Percentiles rank a stretch among this genome's conserved stretches.
Evolutionary conservation across 2,113 vertebrate species (phyloP).

Genomic region (Alexandromys fortis): DNA sequence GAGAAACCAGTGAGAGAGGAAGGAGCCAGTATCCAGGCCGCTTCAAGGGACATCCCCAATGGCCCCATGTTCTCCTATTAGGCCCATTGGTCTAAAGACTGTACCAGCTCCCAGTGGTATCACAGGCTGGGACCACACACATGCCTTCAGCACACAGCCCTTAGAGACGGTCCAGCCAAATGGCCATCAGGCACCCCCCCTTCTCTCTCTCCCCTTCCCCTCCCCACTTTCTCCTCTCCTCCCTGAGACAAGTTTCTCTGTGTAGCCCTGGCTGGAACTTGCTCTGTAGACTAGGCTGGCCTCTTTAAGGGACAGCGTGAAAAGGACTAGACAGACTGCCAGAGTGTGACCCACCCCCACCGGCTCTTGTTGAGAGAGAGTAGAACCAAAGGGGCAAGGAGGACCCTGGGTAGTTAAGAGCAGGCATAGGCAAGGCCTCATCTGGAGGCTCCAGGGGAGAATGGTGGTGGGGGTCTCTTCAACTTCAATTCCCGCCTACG

Average conservation of each 20-base stretch:
- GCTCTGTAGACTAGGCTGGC: neutral
- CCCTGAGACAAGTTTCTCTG: neutral
- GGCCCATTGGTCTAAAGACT: neutral
- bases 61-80: neutral
- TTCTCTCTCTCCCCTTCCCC: no score
- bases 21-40: no score
- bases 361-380: neutral
- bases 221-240: neutral
- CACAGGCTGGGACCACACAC: neutral
- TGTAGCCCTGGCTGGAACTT: neutral
- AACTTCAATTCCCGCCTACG: neutral
- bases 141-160: neutral
- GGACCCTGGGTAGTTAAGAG: no score
- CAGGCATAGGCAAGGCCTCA: neutral
- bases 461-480: neutral
- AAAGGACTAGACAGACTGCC: neutral
- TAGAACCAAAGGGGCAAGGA: neutral
- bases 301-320: neutral
- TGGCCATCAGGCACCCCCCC: neutral
- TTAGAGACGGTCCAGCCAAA: neutral
- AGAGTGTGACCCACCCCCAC: neutral
- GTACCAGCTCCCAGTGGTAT: neutral
- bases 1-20: neutral
- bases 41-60: neutral
- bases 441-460: neutral